phyloP scores from a whole-genome alignment of 2,113 vertebrate genomes.

The Isurus oxyrinchus region DNA sequence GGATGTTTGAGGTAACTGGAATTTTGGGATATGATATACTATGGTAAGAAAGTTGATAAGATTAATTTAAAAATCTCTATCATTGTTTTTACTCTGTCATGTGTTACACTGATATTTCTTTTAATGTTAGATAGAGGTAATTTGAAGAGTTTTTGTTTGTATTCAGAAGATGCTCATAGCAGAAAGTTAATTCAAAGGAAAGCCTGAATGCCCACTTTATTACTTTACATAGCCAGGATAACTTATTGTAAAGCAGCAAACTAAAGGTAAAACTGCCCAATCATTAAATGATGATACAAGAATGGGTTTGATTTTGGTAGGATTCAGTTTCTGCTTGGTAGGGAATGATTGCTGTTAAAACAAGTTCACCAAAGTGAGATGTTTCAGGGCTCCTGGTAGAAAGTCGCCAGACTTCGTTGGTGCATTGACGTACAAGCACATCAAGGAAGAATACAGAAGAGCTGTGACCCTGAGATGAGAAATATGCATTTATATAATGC shows the following conservation, averaged over 20 bases:
- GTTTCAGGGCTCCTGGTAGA: background rate
- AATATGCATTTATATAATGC: slow-evolving; percentile 12
- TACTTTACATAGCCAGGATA: background rate
- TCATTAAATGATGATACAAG: background rate
- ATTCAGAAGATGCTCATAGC: background rate
- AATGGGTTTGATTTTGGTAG: background rate
- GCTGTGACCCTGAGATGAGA: background rate
- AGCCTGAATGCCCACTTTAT: no score
- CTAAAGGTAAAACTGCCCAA: background rate
- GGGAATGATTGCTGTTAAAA: background rate
- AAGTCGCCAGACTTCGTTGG: background rate
- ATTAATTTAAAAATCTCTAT: background rate
- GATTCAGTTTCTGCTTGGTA: background rate
- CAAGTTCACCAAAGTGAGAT: background rate
- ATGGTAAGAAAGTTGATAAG: background rate
- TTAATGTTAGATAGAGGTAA: background rate
- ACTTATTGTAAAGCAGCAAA: background rate
- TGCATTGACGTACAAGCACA: no score
- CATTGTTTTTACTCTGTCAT: background rate
- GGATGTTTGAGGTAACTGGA: background rate
- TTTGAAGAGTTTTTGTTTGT: background rate
- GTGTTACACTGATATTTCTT: background rate
- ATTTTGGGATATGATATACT: background rate
- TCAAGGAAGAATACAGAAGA: background rate
- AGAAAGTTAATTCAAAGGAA: background rate